Percentiles rank a stretch among this genome's conserved stretches.
Evolutionary conservation across 2,888 invertebrate genomes (phyloP).

Genomic region (Machimus atricapillus): DNA sequence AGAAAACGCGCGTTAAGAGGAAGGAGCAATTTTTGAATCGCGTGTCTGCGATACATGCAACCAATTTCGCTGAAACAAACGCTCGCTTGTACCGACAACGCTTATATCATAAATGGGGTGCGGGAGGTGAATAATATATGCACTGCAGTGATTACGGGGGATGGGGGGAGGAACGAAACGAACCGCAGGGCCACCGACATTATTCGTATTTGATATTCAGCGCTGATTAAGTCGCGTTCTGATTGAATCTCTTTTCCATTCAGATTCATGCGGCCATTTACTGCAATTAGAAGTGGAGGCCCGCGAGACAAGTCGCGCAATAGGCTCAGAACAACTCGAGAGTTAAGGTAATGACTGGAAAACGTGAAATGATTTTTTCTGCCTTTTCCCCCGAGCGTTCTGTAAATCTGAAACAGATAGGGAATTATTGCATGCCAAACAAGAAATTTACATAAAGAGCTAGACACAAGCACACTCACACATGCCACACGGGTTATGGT

Average conservation of each 20-base stretch:
- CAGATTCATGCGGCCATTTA: slow-evolving; percentile 1
- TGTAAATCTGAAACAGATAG: not conserved
- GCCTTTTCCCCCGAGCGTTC: not conserved
- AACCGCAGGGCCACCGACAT: not conserved
- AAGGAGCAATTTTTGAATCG: not conserved
- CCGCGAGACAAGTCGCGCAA: not conserved
- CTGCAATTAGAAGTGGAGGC: not conserved
- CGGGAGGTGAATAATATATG: not conserved
- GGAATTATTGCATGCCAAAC: not conserved
- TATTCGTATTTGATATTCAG: not conserved
- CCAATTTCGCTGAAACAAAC: not conserved
- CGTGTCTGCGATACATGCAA: not conserved
- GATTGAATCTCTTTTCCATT: not conserved
- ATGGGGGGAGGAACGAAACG: not conserved
- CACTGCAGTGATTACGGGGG: not conserved
- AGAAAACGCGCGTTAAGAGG: not conserved
- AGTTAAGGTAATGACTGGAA: not conserved
- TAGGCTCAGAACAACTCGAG: not conserved
- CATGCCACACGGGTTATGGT: not conserved
- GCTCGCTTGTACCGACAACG: not conserved
- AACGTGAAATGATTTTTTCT: not conserved
- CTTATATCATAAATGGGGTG: not conserved
- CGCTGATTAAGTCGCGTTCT: not conserved
- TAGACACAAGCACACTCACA: not conserved
- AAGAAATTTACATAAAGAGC: slow-evolving; percentile 2